These are phyloP conservation scores for Homarus gammarus DNA, from an alignment of 2,888 invertebrate species.

Conservation along the genomic window DNA sequence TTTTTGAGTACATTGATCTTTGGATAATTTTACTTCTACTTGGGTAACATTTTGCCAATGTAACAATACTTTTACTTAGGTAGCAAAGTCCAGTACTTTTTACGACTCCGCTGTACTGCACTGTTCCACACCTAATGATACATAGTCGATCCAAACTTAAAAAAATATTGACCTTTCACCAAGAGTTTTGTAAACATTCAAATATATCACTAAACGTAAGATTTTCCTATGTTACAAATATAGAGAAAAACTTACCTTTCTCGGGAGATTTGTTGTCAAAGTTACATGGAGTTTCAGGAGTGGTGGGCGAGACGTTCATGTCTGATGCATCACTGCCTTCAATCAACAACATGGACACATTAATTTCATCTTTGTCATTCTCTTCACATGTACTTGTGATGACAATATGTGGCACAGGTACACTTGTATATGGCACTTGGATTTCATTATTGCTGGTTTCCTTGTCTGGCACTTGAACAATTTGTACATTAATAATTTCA, in stretches of 20 bases:
- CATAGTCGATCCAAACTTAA: too few relatives aligned
- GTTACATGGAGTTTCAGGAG: not conserved
- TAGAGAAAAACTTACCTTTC: conserved; percentile 53
- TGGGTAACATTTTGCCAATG: too few relatives aligned
- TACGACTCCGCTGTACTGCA: too few relatives aligned
- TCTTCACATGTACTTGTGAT: conserved; percentile 45
- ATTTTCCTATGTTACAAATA: too few relatives aligned
- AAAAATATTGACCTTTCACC: too few relatives aligned
- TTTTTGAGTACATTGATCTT: too few relatives aligned
- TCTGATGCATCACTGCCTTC: conserved; percentile 39
- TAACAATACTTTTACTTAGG: too few relatives aligned
- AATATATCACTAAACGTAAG: too few relatives aligned
- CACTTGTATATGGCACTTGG: not conserved
- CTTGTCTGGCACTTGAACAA: not conserved
- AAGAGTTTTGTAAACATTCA: too few relatives aligned
- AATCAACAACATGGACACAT: not conserved
- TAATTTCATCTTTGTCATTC: conserved; percentile 5
- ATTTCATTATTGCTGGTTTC: not conserved
- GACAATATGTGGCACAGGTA: conserved; percentile 56
- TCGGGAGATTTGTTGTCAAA: conserved; percentile 7
- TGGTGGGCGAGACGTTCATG: not conserved
- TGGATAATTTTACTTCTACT: too few relatives aligned
- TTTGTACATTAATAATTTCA: not conserved
- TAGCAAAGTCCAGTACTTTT: too few relatives aligned
- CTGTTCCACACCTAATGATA: too few relatives aligned